Evolutionary conservation across 2,113 vertebrate genomes (phyloP), one percentile per base, ranked within the genome.

Genomic region (Pungitius pungitius): DNA sequence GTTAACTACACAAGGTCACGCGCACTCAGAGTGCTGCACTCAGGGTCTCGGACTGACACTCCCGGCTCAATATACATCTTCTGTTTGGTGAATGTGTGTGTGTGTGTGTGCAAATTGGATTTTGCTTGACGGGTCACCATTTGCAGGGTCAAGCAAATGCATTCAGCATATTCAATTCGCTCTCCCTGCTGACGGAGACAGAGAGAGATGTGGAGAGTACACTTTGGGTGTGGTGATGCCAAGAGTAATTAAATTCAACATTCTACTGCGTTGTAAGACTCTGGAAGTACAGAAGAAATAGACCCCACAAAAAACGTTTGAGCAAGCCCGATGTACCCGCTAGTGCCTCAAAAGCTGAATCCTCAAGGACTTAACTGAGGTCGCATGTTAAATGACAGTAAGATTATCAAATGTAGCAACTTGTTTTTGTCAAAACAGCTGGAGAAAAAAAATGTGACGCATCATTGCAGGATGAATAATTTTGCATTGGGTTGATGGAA

Each of bases 121-220:
- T n/a, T 88, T 58, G 65, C 69, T 60, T 73, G 76, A 72, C 45
- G 52, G 54, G 61, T 66, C 67, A 85, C 71, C 75, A 78, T 77
- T 86, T 81, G 70, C 70, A 70, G 82, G 81, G 81, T 88, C 79
- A 86, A 74, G 80, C 64, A 87, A 85, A 85, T 56, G 37, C 56
- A 70, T 73, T 81, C 74, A 85, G 69, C 69, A 78, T 85, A 73
- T 84, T 82, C 75, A 86, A 82, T 80, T 86, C 79, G 66, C 77
- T 75, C 70, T 77, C 39, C 22, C 39, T 33, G 57, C 69, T 76
- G 47, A 56, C 37, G 55, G 59, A 39, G 24, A 26, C 24, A 71
- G 51, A 52, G 18, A 33, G 15, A 61, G 30, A 59, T 47, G 1
- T 42, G n/a, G n/a, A 56, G 39, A 69, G 52, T 51, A 14, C 12